Evolutionary conservation across 2,113 vertebrate species (phyloP), one percentile per base, ranked within the genome.

Genomic region (Gymnarchus niloticus): DNA sequence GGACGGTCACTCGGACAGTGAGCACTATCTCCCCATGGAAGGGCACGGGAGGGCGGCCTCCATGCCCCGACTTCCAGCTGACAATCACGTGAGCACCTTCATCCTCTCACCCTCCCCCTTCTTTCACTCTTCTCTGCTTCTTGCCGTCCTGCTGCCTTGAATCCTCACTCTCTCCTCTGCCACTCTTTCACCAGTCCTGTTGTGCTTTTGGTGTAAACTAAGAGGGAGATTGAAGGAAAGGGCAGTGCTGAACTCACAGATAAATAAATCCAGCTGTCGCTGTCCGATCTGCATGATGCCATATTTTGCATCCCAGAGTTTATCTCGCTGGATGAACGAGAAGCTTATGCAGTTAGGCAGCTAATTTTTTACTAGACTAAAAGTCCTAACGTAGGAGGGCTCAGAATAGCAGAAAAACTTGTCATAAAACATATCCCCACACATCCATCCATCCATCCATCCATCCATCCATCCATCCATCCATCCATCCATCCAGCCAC

Each of bases 1-100:
- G 88, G 97, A 98, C 56, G 96, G 95, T 93, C 96, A 96, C 93
- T 97, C 96, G 4, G 97, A 98, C 95, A 97, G 95, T 46, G 97
- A 98, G 91, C 96, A 94, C 92, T 97, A 95, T 95, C 95, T 96
- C 92, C 96, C 96, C 92, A 96, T 96, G 95, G 97, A 98, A 94
- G 96, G 96, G 87, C 96, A 98, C 85, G 94, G 96, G 92, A 96
- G 97, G 87, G 97, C 97, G 28, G 95, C 96, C 93, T 98, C 97
- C 94, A 98, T 98, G 97, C 97, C 97, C 85, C 95, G 97, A 90
- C 96, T 98, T 89, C 96, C 97, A 28, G 97, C 96, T 69, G 96
- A 98, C 92, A 97, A 97, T 95, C 97, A 98, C 97, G 97, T 98
- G 95, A 98, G 96, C 92, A 93, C 94, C 94, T 85, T 90, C 91